phyloP scores from a whole-genome alignment of 2,113 vertebrate species.

The Megaleporinus macrocephalus region DNA sequence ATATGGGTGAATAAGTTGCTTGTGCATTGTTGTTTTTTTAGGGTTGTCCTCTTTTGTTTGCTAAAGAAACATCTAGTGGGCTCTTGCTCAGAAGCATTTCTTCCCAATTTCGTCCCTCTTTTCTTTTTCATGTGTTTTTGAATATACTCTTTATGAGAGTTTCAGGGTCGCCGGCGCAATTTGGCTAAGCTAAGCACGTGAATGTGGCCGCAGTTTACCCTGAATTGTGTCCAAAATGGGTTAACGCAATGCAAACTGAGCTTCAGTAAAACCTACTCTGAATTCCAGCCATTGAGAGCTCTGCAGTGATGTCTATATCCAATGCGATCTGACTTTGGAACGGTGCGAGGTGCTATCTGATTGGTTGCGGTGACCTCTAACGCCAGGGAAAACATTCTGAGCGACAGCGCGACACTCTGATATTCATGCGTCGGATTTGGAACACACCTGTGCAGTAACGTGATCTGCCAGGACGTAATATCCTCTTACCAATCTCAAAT shows the following conservation, averaged over 20 bases:
- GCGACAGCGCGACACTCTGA: constrained; percentile 24
- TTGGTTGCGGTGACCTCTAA: constrained; percentile 24
- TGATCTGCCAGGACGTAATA: constrained; percentile 22
- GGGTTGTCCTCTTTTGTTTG: background rate
- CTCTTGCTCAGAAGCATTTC: background rate
- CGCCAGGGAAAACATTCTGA: background rate
- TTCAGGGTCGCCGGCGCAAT: constrained; percentile 13
- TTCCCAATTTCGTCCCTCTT: constrained; percentile 23
- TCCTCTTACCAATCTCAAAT: background rate
- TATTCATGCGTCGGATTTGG: constrained; percentile 42
- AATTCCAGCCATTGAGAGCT: background rate
- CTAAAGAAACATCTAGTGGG: background rate
- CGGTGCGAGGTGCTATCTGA: constrained; percentile 4
- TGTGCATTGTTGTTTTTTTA: background rate
- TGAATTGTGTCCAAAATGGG: constrained; percentile 2
- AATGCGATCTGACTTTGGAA: constrained; percentile 4
- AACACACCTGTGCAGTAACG: constrained; percentile 33
- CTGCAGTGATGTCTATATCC: background rate
- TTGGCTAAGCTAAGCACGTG: background rate
- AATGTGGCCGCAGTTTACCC: background rate
- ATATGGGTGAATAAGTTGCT: background rate
- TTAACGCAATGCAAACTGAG: constrained; percentile 5
- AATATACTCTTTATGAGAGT: background rate
- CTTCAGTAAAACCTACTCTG: constrained; percentile 13
- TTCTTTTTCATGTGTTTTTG: background rate